Evolutionary conservation across 1,140 invertebrate species (phyloP), one percentile per base, ranked within the genome.

Genomic region (Proctacanthus coquilletti): DNA sequence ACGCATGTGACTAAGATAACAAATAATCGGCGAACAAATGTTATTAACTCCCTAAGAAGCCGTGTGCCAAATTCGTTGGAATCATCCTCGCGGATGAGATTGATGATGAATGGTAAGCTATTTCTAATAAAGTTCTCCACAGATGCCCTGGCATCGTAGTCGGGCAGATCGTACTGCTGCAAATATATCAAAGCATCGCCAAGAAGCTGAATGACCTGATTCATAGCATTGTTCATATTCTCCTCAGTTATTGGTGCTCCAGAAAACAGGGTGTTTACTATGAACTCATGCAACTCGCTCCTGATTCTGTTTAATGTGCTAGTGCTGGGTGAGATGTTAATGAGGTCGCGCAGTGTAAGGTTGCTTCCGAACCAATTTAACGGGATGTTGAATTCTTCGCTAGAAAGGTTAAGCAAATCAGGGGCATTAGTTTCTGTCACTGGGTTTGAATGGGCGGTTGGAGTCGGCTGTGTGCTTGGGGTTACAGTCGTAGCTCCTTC

Each of bases 31-130:
- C 38, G 44, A 14, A 47, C 38, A 20, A 60, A 53, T 43, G 45
- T 38, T 0, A 51, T 45, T 11, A 50, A 49, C 29, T 55, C 58
- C 11, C 56, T 46, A 29, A 54, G 59, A 2, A 70, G 50, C 9
- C 50, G 58, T 34, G 62, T 50, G 17, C 63, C 65, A 19, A 66
- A 60, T 5, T 56, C 57, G 1, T 48, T 38, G 2, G 52, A 47
- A 44, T 57, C 50, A 3, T 50, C 37, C 11, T 60, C 52, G 6
- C 52, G 54, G 48, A 66, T 63, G 11, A 70, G 56, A 14, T 51
- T 45, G 20, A 60, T 48, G 18, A 57, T 37, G 1, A 39, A 34
- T 8, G 48, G 44, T 21, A 60, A 36, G 20, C 45, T 49, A 17
- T 34, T 32, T 0, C 50, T 46, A 15, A 60, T 33, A 13, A 50